Evolutionary conservation across 2,797 vertebrate species (phyloP).

Genomic region (Hydrocynus forskahlii): DNA sequence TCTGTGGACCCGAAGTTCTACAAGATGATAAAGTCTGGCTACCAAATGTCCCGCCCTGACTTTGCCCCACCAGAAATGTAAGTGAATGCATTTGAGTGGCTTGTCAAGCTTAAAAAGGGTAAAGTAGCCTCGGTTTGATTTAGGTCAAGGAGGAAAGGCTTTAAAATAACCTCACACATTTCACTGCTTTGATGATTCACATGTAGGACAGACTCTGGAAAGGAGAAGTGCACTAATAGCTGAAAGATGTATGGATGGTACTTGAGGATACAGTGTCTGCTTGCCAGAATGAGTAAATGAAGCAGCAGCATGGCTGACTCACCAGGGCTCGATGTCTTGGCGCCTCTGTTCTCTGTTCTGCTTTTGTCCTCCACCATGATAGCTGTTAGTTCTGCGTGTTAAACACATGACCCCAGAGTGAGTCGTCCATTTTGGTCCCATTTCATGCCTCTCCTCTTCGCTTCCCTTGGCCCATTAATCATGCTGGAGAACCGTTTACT

Average conservation of each 20-base stretch:
- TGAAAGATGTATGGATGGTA: not conserved
- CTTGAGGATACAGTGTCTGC: not conserved
- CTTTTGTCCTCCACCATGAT: slow-evolving; percentile 61
- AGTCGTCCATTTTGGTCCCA: slow-evolving; percentile 63
- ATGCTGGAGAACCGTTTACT: not conserved
- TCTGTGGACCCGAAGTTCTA: slow-evolving; percentile 96
- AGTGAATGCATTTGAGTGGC: slow-evolving; percentile 61
- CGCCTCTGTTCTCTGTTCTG: slow-evolving; percentile 3
- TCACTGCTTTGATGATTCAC: not conserved
- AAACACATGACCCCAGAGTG: slow-evolving; percentile 73
- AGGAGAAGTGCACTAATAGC: not conserved
- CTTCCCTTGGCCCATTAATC: not conserved
- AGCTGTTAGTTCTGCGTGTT: slow-evolving; percentile 71
- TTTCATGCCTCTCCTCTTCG: slow-evolving; percentile 61
- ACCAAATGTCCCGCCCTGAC: slow-evolving; percentile 93
- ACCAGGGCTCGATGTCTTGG: not conserved
- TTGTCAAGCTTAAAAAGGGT: not conserved
- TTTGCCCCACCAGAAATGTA: slow-evolving; percentile 91
- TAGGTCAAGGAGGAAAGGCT: not conserved
- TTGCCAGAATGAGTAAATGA: not conserved
- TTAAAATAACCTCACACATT: not conserved
- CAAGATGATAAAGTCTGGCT: slow-evolving; percentile 93
- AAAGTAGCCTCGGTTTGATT: too few relatives aligned
- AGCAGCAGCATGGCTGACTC: not conserved
- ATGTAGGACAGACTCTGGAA: not conserved